Base-by-base conservation (phyloP, 2,113 vertebrate species). In the Phasianus colchicus region DNA sequence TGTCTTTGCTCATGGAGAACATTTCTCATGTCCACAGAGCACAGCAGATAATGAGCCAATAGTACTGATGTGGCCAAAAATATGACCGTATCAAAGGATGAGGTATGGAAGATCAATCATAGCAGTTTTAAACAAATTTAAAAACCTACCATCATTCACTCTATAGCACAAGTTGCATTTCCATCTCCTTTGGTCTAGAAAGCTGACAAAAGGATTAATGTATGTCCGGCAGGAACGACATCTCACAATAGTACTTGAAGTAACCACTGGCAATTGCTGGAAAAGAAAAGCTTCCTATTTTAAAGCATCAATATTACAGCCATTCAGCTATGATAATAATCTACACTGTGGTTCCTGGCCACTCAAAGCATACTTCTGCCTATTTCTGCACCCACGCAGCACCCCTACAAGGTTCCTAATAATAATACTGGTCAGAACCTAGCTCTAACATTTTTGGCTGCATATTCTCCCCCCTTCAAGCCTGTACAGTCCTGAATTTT, bases 181-280 rank as follows among this genome's bases (percentile, higher is more conserved):
- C 99, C 99, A 99, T 78, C 98, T 98, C 93, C 99, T 98, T 95
- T 99, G 99, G 97, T 99, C 99, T 96, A 99, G 97, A 95, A 99
- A 99, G 77, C 98, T 98, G 91, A 99, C 99, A 60, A 99, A 99
- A 52, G 99, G 99, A 94, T 99, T 99, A 83, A 99, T 99, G 83
- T 99, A 99, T 0, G 99, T 99, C 91, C 99, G 98, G 96, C 99
- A 99, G 58, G 98, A 98, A n/a, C 99, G 99, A 96, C 99, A 99
- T 95, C 99, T 97, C 92, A 99, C 99, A 25, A 99, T 99, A 75
- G 98, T 99, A 93, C 98, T 99, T 75, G 99, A 99, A 55, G 99
- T 99, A 90, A 99, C 99, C 96, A 99, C 99, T 24, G 99, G 99
- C 95, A 99, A 96, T 95, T 99, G 99, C 99, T 99, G 96, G 57